Conservation (phyloP, 2,888 invertebrate genomes). For the Hirtodrosophila duncani region DNA sequence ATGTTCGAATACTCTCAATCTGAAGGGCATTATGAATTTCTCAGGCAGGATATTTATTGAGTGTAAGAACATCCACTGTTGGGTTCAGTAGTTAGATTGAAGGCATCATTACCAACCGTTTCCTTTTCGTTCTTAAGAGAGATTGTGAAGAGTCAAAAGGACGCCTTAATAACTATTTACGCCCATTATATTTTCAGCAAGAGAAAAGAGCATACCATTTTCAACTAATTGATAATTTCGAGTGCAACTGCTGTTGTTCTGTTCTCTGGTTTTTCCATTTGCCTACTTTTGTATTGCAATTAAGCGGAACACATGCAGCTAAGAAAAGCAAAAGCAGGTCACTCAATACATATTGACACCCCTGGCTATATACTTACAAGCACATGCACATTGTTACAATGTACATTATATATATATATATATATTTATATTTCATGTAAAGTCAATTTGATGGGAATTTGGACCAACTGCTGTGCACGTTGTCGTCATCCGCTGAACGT, state of each 20-base stretch:
- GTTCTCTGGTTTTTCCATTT: neutral
- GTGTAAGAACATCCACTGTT: too few species aligned
- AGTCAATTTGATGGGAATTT: constrained; percentile 55
- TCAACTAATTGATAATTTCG: neutral
- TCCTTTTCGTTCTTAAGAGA: too few species aligned
- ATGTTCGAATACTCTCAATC: too few species aligned
- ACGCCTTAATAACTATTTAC: too few species aligned
- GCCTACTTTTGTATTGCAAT: constrained; percentile 50
- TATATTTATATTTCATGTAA: constrained; percentile 66
- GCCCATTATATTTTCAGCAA: too few species aligned
- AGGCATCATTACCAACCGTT: neutral
- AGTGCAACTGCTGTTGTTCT: neutral
- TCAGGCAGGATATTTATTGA: too few species aligned
- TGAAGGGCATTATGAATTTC: too few species aligned
- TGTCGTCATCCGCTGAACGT: too few species aligned
- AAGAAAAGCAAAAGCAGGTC: constrained; percentile 51
- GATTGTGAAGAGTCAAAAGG: too few species aligned
- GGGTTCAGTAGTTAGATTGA: neutral
- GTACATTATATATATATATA: constrained; percentile 1
- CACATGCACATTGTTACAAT: too few species aligned
- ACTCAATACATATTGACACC: constrained; percentile 46
- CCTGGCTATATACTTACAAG: constrained; percentile 1
- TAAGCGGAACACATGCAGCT: constrained; percentile 67
- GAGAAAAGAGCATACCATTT: too few species aligned
- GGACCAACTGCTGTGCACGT: constrained; percentile 62